Conservation (phyloP, 2,113 vertebrate species). For the Urocynchramus pylzowi region DNA sequence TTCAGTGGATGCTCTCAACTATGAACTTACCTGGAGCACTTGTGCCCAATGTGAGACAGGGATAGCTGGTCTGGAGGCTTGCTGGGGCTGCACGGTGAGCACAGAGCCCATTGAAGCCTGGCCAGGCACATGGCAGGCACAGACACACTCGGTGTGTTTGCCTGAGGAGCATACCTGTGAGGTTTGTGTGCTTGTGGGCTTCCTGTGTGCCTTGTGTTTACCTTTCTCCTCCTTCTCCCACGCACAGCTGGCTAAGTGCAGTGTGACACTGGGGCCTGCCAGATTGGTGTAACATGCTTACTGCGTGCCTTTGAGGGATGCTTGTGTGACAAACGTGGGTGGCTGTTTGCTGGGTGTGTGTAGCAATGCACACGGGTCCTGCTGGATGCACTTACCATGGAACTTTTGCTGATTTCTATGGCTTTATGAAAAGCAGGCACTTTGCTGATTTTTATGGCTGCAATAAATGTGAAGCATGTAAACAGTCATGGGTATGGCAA, state of each 20-base stretch:
- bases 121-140: neutral
- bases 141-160: rapidly evolving
- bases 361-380: neutral
- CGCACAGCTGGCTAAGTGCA: rapidly evolving
- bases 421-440: no score
- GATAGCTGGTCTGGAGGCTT: neutral
- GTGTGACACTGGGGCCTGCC: neutral
- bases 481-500: neutral
- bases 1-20: neutral
- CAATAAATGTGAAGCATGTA: neutral
- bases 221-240: neutral
- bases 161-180: neutral
- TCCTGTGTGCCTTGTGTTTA: neutral
- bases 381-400: rapidly evolving
- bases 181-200: neutral
- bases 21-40: neutral
- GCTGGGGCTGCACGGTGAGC: neutral
- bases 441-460: neutral
- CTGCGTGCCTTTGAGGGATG: neutral
- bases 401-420: neutral
- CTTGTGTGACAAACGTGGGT: neutral
- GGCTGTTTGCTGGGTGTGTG: neutral
- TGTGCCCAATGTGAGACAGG: neutral
- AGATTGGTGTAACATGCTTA: neutral
- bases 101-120: neutral